Evolutionary conservation across 2,113 vertebrate genomes (phyloP), one percentile per base, ranked within the genome.

Genomic region (Calidris pygmaea): DNA sequence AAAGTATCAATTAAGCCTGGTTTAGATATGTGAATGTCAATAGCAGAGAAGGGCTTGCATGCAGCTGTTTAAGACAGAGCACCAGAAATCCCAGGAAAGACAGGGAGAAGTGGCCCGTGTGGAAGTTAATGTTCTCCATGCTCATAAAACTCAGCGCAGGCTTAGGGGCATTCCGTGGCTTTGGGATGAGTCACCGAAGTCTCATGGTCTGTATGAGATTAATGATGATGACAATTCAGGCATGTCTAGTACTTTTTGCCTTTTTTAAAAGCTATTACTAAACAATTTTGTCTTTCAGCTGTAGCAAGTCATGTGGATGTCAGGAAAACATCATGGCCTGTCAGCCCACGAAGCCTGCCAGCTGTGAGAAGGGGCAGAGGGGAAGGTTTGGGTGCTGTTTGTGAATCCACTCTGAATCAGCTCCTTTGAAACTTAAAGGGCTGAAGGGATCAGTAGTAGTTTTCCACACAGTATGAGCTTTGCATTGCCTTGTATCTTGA

Each of bases 231-330:
- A 96, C 48, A 34, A 75, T 82, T 86, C 55, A 35, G 75, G 74
- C 19, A 16, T 79, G 21, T 62, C 97, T 87, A 4, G 4, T 96
- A 84, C 87, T 62, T 78, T 72, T 95, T 96, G 86, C 86, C 50
- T 92, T 75, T 55, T 85, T 96, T 27, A 87, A 90, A 85, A 88
- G 50, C 41, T 63, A 4, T 94, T 96, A 53, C 80, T 89, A 90
- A 98, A 97, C 91, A 97, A 91, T 89, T 76, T 23, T 8, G 29
- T 90, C 96, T 97, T 98, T 97, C 81, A 97, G 37, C 60, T 90
- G 58, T 70, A 83, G 34, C 52, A 84, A 72, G 91, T 96, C 96
- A 97, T 83, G 86, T 95, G 97, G 60, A 41, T 55, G 5, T 96
- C 92, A 93, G 88, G 90, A 58, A 95, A 96, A 68, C 8, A 91